A percentile compares a stretch with the other conserved stretches of the same genome.
phyloP scores from a whole-genome alignment of 37 sponge, comb jelly and placozoan species.

The Axinella damicornis region DNA sequence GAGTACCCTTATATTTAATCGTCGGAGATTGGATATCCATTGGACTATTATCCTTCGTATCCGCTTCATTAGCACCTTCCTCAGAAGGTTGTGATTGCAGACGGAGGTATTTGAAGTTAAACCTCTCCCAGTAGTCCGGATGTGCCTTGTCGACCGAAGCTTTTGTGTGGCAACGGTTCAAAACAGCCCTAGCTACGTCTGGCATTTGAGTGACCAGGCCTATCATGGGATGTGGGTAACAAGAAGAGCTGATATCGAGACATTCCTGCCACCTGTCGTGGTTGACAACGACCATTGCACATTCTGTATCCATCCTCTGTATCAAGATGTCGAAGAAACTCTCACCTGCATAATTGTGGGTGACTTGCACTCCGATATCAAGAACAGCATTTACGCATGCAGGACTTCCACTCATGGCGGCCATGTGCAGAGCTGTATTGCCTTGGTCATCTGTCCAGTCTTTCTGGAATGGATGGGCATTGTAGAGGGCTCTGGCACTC shows the following conservation, averaged over 20 bases:
- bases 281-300: constrained; percentile 58
- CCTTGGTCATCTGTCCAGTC: constrained; percentile 64
- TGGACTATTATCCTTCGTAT: background rate
- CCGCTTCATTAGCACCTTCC: background rate
- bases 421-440: constrained; percentile 82
- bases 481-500: constrained; percentile 39
- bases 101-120: constrained; percentile 83
- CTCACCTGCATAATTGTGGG: constrained; percentile 54
- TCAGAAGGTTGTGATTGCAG: background rate
- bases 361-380: constrained; percentile 59
- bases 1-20: background rate
- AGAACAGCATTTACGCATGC: constrained; percentile 49
- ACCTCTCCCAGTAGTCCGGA: constrained; percentile 70
- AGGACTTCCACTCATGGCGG: constrained; percentile 65
- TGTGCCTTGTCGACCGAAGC: constrained; percentile 19
- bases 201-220: constrained; percentile 75
- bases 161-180: constrained; percentile 65
- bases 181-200: constrained; percentile 77
- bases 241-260: constrained; percentile 69
- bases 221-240: constrained; percentile 64
- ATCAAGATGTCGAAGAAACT: constrained; percentile 85
- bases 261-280: constrained; percentile 78
- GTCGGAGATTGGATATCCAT: background rate
- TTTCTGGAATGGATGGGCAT: constrained; percentile 73
- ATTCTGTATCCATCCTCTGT: constrained; percentile 18